These are phyloP conservation scores for Cheilosia scutellata DNA, from an alignment of 2,888 invertebrate genomes.

Conservation along the genomic window DNA sequence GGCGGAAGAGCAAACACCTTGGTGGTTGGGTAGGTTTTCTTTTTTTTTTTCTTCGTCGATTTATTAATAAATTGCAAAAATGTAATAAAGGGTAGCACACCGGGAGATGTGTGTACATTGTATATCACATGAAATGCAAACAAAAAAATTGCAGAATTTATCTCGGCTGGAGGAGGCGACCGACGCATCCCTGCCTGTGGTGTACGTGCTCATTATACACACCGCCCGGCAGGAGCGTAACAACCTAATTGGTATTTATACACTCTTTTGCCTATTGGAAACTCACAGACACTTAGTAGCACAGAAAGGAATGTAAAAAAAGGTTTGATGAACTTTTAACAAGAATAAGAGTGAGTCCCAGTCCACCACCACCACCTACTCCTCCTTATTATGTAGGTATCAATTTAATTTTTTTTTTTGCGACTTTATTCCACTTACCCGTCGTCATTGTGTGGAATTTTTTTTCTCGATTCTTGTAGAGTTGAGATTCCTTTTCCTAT, in stretches of 20 bases:
- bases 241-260: constrained; percentile 58
- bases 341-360: constrained; percentile 10
- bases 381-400: too few species aligned
- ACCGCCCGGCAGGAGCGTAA: constrained; percentile 11
- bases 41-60: constrained; percentile 11
- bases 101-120: not conserved
- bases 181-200: constrained; percentile 15
- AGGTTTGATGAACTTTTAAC: constrained; percentile 69
- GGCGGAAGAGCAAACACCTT: constrained; percentile 58
- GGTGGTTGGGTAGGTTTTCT: constrained; percentile 6
- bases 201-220: constrained; percentile 24
- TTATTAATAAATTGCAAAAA: constrained; percentile 30
- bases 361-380: too few species aligned
- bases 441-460: constrained; percentile 64
- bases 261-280: constrained; percentile 22
- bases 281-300: not conserved
- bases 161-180: constrained; percentile 13
- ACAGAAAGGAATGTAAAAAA: constrained; percentile 10
- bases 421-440: constrained; percentile 50
- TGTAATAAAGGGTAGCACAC: constrained; percentile 21
- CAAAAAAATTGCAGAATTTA: constrained; percentile 22
- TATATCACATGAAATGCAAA: constrained; percentile 21
- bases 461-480: constrained; percentile 38
- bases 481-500: constrained; percentile 46
- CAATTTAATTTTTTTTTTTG: constrained; percentile 3